phyloP scores from a whole-genome alignment of 2,888 invertebrate genomes.

The Drosophila fulvimacula region DNA sequence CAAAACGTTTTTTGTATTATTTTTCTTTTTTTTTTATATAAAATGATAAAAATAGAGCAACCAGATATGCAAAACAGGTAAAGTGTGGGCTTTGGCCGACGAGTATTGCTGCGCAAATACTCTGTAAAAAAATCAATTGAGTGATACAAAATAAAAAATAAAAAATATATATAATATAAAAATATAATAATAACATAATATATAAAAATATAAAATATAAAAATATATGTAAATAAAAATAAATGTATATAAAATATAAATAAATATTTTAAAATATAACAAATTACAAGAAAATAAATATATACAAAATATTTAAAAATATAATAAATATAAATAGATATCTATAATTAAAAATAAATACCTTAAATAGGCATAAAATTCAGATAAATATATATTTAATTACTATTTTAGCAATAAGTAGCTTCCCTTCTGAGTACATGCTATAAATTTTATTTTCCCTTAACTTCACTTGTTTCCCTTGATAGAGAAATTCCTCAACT shows the following conservation, averaged over 20 bases:
- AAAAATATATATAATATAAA: neutral
- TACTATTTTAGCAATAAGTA: neutral
- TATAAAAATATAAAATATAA: neutral
- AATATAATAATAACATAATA: neutral
- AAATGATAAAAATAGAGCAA: conserved; percentile 10
- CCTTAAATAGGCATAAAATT: neutral
- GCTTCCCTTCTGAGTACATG: too few species aligned
- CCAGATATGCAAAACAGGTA: conserved; percentile 9
- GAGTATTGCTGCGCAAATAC: neutral
- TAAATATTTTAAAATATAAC: neutral
- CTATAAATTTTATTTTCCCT: neutral
- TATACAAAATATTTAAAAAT: neutral
- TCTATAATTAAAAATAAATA: neutral
- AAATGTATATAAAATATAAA: neutral
- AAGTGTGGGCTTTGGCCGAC: neutral
- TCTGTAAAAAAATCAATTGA: neutral
- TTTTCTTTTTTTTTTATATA: neutral
- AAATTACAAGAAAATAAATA: neutral
- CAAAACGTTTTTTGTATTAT: neutral
- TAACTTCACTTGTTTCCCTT: neutral
- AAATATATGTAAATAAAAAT: too few species aligned
- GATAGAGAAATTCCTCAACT: neutral
- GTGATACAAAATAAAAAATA: neutral
- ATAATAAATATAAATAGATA: neutral
- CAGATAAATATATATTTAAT: neutral